These are phyloP conservation scores for Lepidochrysops patricia DNA, from an alignment of 2,888 invertebrate species.

Conservation along the genomic window DNA sequence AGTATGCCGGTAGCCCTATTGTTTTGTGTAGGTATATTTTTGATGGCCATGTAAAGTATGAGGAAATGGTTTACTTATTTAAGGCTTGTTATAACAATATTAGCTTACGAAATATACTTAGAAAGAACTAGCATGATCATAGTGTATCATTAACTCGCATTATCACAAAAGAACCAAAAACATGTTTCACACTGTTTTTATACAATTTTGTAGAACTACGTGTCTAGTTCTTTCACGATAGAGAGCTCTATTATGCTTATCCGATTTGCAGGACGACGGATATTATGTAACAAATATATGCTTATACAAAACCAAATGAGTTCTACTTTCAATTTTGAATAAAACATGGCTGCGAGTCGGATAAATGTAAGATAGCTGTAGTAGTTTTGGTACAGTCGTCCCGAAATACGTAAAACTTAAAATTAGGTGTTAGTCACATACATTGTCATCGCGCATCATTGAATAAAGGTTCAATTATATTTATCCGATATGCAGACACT, in stretches of 20 bases:
- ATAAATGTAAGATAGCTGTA: neutral
- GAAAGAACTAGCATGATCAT: constrained; percentile 25
- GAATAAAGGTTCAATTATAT: neutral
- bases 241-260: constrained; percentile 8
- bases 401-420: no score
- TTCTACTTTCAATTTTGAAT: no score
- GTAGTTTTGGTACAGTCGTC: neutral
- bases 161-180: constrained; percentile 25
- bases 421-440: no score
- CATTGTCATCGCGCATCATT: neutral
- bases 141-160: constrained; percentile 13
- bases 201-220: constrained; percentile 17
- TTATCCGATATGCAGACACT: neutral
- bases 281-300: neutral
- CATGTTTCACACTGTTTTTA: constrained; percentile 20
- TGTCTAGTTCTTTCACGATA: constrained; percentile 23
- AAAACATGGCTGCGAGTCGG: no score
- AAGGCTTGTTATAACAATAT: constrained; percentile 15
- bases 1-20: neutral
- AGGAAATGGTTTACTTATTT: constrained; percentile 12
- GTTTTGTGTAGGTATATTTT: neutral
- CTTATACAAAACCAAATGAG: no score
- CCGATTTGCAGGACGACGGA: neutral
- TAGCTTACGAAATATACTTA: constrained; percentile 19
- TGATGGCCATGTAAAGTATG: constrained; percentile 23